Evolutionary conservation across 2,797 vertebrate species (phyloP).

Genomic region (Balearica regulorum): DNA sequence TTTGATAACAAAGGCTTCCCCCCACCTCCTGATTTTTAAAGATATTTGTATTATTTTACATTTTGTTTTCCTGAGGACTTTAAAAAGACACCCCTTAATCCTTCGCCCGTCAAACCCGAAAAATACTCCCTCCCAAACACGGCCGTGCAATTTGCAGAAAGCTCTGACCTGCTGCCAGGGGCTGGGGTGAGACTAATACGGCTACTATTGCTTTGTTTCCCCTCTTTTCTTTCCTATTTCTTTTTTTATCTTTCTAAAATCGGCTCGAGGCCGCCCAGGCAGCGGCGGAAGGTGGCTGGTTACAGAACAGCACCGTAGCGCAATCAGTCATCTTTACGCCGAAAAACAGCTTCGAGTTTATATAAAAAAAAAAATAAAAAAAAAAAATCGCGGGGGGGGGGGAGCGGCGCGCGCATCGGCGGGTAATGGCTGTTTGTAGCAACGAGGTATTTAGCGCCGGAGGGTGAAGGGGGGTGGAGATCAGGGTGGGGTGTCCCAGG

Average conservation of each 20-base stretch:
- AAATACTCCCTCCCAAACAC: background rate
- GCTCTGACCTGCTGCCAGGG: background rate
- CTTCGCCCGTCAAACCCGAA: background rate
- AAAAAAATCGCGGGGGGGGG: background rate
- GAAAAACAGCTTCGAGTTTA: background rate
- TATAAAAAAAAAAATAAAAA: background rate
- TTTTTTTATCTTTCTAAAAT: background rate
- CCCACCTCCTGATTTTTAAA: background rate
- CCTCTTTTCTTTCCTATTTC: background rate
- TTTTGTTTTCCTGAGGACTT: background rate
- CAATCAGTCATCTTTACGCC: background rate
- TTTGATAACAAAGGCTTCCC: background rate
- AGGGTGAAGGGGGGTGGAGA: constrained; percentile 10
- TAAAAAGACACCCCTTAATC: background rate
- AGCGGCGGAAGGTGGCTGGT: background rate
- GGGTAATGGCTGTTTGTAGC: constrained; percentile 20
- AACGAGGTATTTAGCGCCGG: constrained; percentile 17
- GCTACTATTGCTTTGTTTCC: background rate
- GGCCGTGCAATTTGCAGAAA: background rate
- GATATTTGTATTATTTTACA: background rate
- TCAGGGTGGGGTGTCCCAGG: constrained; percentile 34
- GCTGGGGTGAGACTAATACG: background rate
- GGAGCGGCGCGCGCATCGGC: background rate
- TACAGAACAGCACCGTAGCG: background rate
- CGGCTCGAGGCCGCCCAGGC: background rate